Evolutionary conservation across 2,113 vertebrate species (phyloP).

Genomic region (Macrotus californicus): DNA sequence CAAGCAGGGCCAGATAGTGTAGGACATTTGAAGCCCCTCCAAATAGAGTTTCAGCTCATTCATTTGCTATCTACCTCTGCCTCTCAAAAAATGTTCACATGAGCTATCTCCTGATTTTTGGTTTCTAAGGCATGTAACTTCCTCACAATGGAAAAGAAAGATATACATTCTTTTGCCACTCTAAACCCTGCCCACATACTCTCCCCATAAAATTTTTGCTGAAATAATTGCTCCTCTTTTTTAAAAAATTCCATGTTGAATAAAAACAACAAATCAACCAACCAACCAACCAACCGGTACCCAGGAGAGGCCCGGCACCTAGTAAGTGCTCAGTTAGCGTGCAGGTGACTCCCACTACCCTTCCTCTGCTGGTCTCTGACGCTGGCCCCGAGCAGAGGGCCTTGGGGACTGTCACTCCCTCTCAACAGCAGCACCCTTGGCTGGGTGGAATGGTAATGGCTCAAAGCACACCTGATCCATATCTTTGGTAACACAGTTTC

Average conservation of each 20-base stretch:
- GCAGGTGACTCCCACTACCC: neutral
- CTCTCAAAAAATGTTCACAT: neutral
- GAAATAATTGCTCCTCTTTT: neutral
- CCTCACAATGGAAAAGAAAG: neutral
- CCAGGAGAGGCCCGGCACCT: neutral
- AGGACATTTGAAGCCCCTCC: neutral
- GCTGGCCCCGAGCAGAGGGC: neutral
- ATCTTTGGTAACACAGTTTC: neutral
- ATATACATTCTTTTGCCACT: neutral
- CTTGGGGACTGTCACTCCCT: fast-evolving
- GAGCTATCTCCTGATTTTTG: neutral
- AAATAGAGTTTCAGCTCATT: neutral
- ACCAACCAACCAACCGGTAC: neutral
- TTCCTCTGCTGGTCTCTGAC: neutral
- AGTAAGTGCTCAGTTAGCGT: neutral
- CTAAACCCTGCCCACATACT: neutral
- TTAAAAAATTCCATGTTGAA: neutral
- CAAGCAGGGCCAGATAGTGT: neutral
- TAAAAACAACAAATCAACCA: neutral
- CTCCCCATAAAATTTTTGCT: neutral
- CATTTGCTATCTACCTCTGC: neutral
- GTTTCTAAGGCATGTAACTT: neutral
- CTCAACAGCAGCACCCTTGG: neutral
- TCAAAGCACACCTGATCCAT: neutral
- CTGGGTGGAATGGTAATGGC: neutral